Base-by-base conservation (phyloP, 53 echinoderm and acorn worm genomes). In the Paracentrotus lividus region DNA sequence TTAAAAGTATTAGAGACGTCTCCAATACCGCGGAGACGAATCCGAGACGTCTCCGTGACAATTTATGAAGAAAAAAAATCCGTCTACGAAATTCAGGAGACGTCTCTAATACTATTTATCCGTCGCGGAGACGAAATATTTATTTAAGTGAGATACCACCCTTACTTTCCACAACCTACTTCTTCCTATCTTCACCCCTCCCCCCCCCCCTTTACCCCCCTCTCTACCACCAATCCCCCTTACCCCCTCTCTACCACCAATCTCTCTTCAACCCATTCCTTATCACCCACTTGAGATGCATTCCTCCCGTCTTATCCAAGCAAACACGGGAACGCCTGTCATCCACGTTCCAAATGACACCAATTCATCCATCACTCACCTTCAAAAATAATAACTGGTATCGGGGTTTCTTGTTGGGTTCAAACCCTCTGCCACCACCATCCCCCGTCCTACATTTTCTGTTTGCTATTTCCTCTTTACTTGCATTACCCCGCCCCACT, bases 281-380 rank as follows among this genome's bases (percentile, higher is more conserved):
- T 64, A 88, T 88, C 88, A 64, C 88, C 88, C 88, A 88, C 88
- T 88, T 88, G 88, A 64, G 88, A 32, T 21, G 65, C 60, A 89
- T 89, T 89, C 89, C 44, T 88, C 13, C 7, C 24, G 4, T 42
- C 64, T 64, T 89, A 89, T 59, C 89, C 64, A 89, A 89, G 89
- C 89, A 89, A 87, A 89, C 65, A 89, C 32, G 26, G 81, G 81
- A n/a, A 21, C n/a, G 3, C 49, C 44, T 81, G 81, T 81, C 81
- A 81, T 33, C 81, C 26, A 4, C 40, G 51, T 49, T 51, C 34
- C 49, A 49, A 49, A 12, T 85, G 85, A 85, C 47, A 16, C 12
- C 51, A 31, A 49, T 85, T 59, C 59, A 88, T 85, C 88, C 59
- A 88, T 88, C 88, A 88, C 57, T 88, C 85, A 24, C 47, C 85